Evolutionary conservation across 2,797 vertebrate genomes (phyloP), one percentile per base, ranked within the genome.

Genomic region (Eutrigla gurnardus): DNA sequence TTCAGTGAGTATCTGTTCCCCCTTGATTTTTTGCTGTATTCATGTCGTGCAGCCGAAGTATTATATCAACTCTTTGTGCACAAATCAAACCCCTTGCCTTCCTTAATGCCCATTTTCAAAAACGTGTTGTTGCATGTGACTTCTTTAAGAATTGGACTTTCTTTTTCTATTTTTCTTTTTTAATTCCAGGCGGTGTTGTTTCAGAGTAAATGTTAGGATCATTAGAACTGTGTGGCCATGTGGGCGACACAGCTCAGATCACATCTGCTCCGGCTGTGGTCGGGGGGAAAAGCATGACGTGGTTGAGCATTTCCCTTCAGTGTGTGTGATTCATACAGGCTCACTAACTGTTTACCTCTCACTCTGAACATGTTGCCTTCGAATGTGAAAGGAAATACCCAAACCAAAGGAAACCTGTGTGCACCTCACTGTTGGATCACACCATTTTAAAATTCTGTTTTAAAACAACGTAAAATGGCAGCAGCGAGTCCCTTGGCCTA

Each of bases 1-100:
- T 95, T 91, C 82, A 93, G 95, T 96, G 78, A 94, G 95, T 95
- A 71, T 70, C 14, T 40, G 4, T 18, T 68, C 18, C 10, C 45
- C 0, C 25, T 61, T 62, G 45, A 0, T 9, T 54, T 61, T 49
- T 37, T 18, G 0, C 7, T 37, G 65, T 0, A 35, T 50, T 45
- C 12, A 33, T 3, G 6, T 18, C 39, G 40, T 45, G 10, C 14
- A 42, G 7, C 7, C 49, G 40, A 57, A 37, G 2, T 45, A 39
- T 3, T 12, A 17, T 3, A 15, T 12, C 0, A 36, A 32, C 9
- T 61, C 55, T 63, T 39, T 8, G 42, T 4, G 4, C 15, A 33
- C 2, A 65, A 37, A 18, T 25, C 6, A 55, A 59, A 35, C 4
- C 14, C 2, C 15, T 36, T 1, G 2, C 18, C 0, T 39, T 49